A percentile compares a stretch with the other conserved stretches of the same genome.
phyloP scores from a whole-genome alignment of 2,797 vertebrate genomes.

The Acestrorhynchus altus region DNA sequence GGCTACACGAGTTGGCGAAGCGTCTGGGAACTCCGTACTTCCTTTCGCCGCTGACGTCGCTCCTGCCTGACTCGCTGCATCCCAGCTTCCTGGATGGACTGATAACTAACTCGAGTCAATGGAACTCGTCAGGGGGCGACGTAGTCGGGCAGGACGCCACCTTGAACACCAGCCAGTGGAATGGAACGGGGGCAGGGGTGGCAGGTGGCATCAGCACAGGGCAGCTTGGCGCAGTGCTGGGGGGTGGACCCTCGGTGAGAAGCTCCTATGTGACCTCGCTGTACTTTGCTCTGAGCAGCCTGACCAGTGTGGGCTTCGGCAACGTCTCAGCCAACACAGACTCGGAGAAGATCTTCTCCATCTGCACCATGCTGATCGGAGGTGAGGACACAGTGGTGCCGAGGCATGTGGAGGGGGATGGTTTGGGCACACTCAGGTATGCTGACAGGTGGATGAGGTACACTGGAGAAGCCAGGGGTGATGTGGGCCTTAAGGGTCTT shows the following conservation, averaged over 20 bases:
- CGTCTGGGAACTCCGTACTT: slow-evolving; percentile 91
- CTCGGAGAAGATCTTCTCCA: slow-evolving; percentile 96
- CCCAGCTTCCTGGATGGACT: slow-evolving; percentile 54
- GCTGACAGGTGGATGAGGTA: no score
- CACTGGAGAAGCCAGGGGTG: no score
- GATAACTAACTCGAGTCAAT: slow-evolving; percentile 63
- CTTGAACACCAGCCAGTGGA: slow-evolving; percentile 74
- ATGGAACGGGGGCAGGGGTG: slow-evolving; percentile 60
- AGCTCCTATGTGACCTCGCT: slow-evolving; percentile 95
- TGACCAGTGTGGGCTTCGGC: slow-evolving; percentile 97
- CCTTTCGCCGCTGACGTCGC: slow-evolving; percentile 63
- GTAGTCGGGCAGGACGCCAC: slow-evolving; percentile 51
- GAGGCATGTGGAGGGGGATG: no score
- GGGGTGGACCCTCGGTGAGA: slow-evolving; percentile 84
- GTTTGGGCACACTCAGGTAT: no score
- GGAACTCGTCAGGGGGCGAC: slow-evolving; percentile 55
- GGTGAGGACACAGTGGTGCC: slow-evolving; percentile 72
- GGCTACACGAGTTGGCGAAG: slow-evolving; percentile 96
- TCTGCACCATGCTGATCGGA: slow-evolving; percentile 97
- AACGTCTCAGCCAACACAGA: slow-evolving; percentile 98
- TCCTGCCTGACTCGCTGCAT: slow-evolving; percentile 55
- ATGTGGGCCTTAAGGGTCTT: no score
- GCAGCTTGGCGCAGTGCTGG: slow-evolving; percentile 56
- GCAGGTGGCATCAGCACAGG: slow-evolving; percentile 36
- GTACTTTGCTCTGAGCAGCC: slow-evolving; percentile 97